These are phyloP conservation scores for Stenoptilia bipunctidactyla DNA, from an alignment of 2,888 invertebrate genomes.

Conservation along the genomic window DNA sequence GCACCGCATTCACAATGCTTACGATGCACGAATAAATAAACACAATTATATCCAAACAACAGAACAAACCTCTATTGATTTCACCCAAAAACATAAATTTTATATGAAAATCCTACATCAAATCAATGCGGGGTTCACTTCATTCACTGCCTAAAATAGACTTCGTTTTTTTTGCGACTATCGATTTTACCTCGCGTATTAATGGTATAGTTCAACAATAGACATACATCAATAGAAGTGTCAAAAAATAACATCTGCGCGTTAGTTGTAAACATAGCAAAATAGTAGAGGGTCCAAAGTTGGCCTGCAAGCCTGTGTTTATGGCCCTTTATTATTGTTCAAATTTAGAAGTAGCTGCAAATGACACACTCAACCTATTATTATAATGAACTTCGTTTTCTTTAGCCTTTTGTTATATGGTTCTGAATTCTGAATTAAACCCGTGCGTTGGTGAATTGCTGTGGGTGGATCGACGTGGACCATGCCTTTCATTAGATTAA, in stretches of 20 bases:
- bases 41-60: constrained; percentile 63
- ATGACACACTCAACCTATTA: constrained; percentile 64
- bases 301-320: constrained; percentile 58
- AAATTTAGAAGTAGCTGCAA: constrained; percentile 61
- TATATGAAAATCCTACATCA: constrained; percentile 37
- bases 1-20: constrained; percentile 54
- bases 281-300: constrained; percentile 44
- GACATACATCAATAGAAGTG: constrained; percentile 67
- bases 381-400: constrained; percentile 50
- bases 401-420: constrained; percentile 47
- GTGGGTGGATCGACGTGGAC: constrained; percentile 28
- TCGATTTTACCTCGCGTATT: constrained; percentile 54
- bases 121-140: constrained; percentile 36
- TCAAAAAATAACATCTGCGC: constrained; percentile 72
- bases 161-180: constrained; percentile 43
- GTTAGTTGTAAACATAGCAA: constrained; percentile 57
- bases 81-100: constrained; percentile 42
- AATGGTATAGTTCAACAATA: constrained; percentile 50
- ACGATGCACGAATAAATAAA: constrained; percentile 69
- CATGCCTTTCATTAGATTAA: constrained; percentile 12
- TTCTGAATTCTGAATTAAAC: constrained; percentile 47
- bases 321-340: constrained; percentile 65
- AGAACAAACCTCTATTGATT: constrained; percentile 62
- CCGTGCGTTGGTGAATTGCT: constrained; percentile 33
- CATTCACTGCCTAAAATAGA: constrained; percentile 44